Base-by-base conservation (phyloP, 2,888 invertebrate species). In the Magallana nippona region DNA sequence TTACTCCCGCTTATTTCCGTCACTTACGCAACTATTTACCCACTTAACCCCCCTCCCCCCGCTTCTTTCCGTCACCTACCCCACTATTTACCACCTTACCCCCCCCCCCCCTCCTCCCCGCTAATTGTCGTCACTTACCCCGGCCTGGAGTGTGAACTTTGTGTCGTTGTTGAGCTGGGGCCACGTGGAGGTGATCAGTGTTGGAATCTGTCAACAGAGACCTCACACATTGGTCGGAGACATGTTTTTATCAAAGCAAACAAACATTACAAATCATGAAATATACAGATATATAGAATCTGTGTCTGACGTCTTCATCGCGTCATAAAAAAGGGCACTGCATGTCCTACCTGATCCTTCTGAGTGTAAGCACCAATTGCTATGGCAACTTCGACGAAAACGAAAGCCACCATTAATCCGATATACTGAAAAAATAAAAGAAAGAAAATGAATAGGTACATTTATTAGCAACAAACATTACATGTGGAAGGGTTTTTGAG, bases 151-250 rank as follows among this genome's bases (percentile, higher is more conserved):
- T 19, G 63, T 79, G 56, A 57, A 83, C 22, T 71, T 82, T 44
- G 56, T 82, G 62, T 86, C 85, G 27, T 82, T 83, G 71, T 86
- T 86, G 10, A 86, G 27, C 62, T 84, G 78, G 17, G 81, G 19
- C 85, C 85, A 86, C 11, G 85, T 84, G 5, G 63, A n/a, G 13
- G 79, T 22, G 22, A 86, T 78, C 19, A 86, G 55, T 27, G 79
- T 55, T 2, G 85, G 85, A 22, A 84, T 82, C 84, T 84, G 55
- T 11, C 60, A 10, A 32, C 55, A 32, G 27, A 44, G 44, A 44
- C 8, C 44, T 44, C 44, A 5, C 8, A 5, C 44, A 44, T 44
- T 44, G 44, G 44, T 44, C 5, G 44, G 44, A 5, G 44, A 44
- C 5, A 44, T 8, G 44, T 44, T 44, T 44, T 44, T 5, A 44